A percentile compares a stretch with the other conserved stretches of the same genome.
Conservation (phyloP, 2,888 invertebrate species). For the Caradrina kadenii region DNA sequence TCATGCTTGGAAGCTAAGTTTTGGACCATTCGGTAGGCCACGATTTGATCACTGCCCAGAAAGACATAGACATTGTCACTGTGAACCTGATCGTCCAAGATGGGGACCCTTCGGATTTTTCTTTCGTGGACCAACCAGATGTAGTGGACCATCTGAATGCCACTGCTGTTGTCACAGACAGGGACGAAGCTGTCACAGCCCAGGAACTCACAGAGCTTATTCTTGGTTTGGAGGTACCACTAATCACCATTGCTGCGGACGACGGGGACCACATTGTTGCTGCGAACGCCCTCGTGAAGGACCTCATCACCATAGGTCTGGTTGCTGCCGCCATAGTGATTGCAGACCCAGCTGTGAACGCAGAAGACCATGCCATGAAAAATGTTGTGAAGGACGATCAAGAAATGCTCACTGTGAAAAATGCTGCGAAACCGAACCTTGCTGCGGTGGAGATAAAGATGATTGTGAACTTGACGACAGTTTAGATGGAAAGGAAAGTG, state of each 20-base stretch:
- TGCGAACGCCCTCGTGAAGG: neutral
- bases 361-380: neutral
- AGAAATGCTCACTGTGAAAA: neutral
- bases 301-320: neutral
- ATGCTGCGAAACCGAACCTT: conserved; percentile 5
- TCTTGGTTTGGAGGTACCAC: conserved; percentile 17
- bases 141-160: neutral
- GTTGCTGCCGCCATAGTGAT: conserved; percentile 2
- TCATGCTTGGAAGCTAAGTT: neutral
- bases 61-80: conserved; percentile 10
- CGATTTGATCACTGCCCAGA: neutral
- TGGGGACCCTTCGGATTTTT: conserved; percentile 7
- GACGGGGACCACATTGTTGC: neutral
- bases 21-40: neutral
- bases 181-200: conserved; percentile 11
- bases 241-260: conserved; percentile 8
- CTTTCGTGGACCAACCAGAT: neutral
- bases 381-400: neutral
- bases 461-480: neutral
- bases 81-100: neutral
- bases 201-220: conserved; percentile 2
- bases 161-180: neutral
- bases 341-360: neutral
- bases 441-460: neutral
- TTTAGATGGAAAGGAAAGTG: neutral